Conservation (phyloP, 2,888 invertebrate genomes). For the Carterocephalus palaemon region DNA sequence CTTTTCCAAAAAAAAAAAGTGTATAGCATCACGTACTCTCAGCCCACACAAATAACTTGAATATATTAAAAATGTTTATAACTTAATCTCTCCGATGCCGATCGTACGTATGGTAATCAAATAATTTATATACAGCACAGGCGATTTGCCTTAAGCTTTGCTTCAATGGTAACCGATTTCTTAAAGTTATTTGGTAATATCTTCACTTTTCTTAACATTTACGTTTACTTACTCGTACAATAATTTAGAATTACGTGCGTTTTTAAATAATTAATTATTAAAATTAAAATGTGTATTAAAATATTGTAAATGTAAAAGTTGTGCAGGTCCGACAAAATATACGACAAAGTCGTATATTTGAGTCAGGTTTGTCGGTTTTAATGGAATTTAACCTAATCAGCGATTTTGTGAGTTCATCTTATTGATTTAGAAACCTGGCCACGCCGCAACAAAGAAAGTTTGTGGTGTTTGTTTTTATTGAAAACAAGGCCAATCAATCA, state of each 20-base stretch:
- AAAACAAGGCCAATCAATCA: no score
- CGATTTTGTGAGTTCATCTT: no score
- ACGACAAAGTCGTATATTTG: no score
- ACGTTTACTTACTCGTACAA: not conserved
- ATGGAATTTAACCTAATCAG: no score
- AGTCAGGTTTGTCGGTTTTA: no score
- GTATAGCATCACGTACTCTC: not conserved
- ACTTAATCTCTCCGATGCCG: constrained; percentile 16
- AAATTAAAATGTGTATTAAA: no score
- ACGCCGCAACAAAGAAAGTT: no score
- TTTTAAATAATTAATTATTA: no score
- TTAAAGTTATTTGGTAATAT: constrained; percentile 5
- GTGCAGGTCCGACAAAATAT: no score
- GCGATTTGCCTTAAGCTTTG: constrained; percentile 3
- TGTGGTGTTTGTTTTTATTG: no score
- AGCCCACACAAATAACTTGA: constrained; percentile 21
- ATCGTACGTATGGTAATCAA: constrained; percentile 13
- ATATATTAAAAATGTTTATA: constrained; percentile 23
- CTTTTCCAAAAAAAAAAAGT: not conserved
- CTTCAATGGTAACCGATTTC: constrained; percentile 14
- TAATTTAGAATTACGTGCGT: not conserved
- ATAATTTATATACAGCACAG: constrained; percentile 17
- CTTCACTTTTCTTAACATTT: not conserved
- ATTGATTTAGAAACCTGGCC: no score
- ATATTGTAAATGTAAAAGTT: no score